These are phyloP conservation scores for Protodeltote pygarga DNA, from an alignment of 2,888 invertebrate genomes.

Conservation along the genomic window DNA sequence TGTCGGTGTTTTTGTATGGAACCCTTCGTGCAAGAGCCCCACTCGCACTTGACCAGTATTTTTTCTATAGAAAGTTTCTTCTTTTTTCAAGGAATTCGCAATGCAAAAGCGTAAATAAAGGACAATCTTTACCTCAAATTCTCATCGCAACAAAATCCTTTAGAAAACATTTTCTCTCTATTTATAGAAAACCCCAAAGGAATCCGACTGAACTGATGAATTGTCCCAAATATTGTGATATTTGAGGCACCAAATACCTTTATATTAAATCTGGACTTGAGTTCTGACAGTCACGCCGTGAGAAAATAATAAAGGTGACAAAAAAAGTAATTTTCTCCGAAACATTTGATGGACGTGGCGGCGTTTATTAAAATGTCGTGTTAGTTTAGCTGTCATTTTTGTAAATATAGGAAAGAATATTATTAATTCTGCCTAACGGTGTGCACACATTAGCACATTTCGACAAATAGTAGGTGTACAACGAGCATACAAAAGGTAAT, in stretches of 20 bases:
- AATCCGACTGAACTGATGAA: slow-evolving; percentile 29
- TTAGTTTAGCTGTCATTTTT: slow-evolving; percentile 26
- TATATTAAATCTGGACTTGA: slow-evolving; percentile 43
- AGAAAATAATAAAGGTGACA: slow-evolving; percentile 50
- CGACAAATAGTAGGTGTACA: too few species aligned
- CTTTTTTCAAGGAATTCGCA: too few species aligned
- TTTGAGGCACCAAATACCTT: slow-evolving; percentile 45
- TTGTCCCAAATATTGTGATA: slow-evolving; percentile 43
- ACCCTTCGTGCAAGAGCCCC: too few species aligned
- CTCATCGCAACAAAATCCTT: too few species aligned
- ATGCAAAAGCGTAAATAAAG: too few species aligned
- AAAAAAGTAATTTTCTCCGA: slow-evolving; percentile 43
- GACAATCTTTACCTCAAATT: too few species aligned
- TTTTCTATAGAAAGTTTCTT: too few species aligned
- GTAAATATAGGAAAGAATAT: slow-evolving; percentile 35
- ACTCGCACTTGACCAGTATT: too few species aligned
- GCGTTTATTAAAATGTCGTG: slow-evolving; percentile 44
- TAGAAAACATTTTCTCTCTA: too few species aligned
- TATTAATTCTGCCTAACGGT: slow-evolving; percentile 34
- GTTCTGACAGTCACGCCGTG: slow-evolving; percentile 38
- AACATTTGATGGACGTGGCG: slow-evolving; percentile 34
- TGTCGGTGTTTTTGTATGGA: too few species aligned
- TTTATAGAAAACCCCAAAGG: slow-evolving; percentile 5
- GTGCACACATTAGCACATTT: too few species aligned
- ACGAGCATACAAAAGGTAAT: too few species aligned